phyloP scores from a whole-genome alignment of 2,113 vertebrate genomes.

The Butastur rufipennis region DNA sequence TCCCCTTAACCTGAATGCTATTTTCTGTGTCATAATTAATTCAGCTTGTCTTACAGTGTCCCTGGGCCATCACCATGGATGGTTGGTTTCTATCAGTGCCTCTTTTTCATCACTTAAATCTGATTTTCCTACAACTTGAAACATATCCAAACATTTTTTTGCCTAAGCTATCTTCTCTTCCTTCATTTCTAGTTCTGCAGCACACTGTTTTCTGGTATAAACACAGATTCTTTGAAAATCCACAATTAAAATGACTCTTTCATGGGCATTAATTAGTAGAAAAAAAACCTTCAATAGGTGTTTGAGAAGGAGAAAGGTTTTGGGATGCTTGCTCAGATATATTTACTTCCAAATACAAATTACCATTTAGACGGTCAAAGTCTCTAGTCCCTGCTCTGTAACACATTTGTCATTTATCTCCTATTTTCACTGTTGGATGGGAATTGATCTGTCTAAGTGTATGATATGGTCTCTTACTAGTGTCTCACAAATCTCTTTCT shows the following conservation, averaged over 20 bases:
- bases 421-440: neutral
- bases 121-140: neutral
- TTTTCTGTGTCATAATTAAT: neutral
- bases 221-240: neutral
- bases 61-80: no score
- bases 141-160: neutral
- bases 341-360: neutral
- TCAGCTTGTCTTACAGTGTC: neutral
- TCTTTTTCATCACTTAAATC: neutral
- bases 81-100: neutral
- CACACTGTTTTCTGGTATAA: neutral
- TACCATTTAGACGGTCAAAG: neutral
- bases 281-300: neutral
- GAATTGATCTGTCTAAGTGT: neutral
- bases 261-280: neutral
- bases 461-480: neutral
- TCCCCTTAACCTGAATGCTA: neutral
- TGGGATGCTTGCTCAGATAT: neutral
- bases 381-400: neutral
- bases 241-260: neutral
- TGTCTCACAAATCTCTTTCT: conserved; percentile 17
- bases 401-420: neutral
- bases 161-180: neutral
- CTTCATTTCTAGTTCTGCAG: neutral
- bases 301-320: neutral